These are phyloP conservation scores for Sinopyrophorus schimmeli DNA, from an alignment of 2,888 invertebrate species.

Conservation along the genomic window DNA sequence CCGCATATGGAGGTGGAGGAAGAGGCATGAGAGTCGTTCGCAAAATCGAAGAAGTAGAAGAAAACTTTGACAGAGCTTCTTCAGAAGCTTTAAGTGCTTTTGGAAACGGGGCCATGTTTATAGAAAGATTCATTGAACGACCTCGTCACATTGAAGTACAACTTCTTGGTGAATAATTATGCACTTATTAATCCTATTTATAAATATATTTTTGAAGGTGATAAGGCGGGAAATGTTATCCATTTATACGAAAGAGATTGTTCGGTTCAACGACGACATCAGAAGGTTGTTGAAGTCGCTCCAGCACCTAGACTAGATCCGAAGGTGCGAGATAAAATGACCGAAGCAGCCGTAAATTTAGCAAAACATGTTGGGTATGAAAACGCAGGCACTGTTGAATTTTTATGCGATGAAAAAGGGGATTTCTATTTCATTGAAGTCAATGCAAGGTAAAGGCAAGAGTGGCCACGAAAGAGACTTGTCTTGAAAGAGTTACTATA, in stretches of 20 bases:
- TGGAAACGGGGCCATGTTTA: constrained; percentile 98
- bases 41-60: constrained; percentile 87
- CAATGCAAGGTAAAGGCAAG: constrained; percentile 81
- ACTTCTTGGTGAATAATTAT: constrained; percentile 63
- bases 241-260: constrained; percentile 98
- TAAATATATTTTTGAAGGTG: constrained; percentile 61
- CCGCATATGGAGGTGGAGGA: constrained; percentile 98
- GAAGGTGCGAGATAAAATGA: constrained; percentile 81
- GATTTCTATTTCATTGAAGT: constrained; percentile 99
- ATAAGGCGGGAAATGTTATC: constrained; percentile 93
- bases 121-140: constrained; percentile 97
- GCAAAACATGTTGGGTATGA: constrained; percentile 93
- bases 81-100: constrained; percentile 97
- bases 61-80: constrained; percentile 88
- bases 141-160: constrained; percentile 99
- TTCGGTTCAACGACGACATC: constrained; percentile 96
- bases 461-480: no score
- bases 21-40: constrained; percentile 91
- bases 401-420: constrained; percentile 89
- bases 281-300: constrained; percentile 98
- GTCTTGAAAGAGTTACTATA: no score
- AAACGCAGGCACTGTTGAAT: constrained; percentile 98
- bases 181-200: not conserved
- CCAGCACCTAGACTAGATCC: constrained; percentile 89
- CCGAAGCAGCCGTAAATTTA: constrained; percentile 85